phyloP scores from a whole-genome alignment of 2,113 vertebrate species.

The Syngnathus typhle region DNA sequence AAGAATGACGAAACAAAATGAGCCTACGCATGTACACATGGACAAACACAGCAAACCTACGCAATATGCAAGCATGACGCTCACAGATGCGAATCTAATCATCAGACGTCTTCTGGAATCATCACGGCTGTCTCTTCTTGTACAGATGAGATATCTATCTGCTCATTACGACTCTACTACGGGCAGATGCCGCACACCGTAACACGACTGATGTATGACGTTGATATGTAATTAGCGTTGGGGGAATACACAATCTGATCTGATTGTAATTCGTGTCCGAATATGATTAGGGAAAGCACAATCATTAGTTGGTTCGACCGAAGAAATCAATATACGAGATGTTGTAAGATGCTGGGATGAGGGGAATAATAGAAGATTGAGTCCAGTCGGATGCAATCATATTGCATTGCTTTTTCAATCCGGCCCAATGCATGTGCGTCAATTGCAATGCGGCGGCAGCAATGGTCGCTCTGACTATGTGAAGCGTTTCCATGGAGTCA shows the following conservation, averaged over 20 bases:
- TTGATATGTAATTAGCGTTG: constrained; percentile 30
- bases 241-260: constrained; percentile 8
- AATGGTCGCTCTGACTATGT: constrained; percentile 14
- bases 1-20: constrained; percentile 7
- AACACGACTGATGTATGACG: constrained; percentile 36
- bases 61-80: constrained; percentile 11
- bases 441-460: constrained; percentile 35
- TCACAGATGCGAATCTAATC: constrained; percentile 52
- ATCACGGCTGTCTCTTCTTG: constrained; percentile 30
- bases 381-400: constrained; percentile 31
- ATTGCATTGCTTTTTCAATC: constrained; percentile 31
- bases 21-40: constrained; percentile 11
- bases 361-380: constrained; percentile 16
- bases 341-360: constrained; percentile 1
- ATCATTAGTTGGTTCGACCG: not conserved
- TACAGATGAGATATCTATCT: constrained; percentile 31
- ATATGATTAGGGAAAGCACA: constrained; percentile 20
- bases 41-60: constrained; percentile 18
- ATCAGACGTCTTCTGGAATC: constrained; percentile 36
- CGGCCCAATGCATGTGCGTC: constrained; percentile 27
- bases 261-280: constrained; percentile 21
- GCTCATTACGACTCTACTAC: constrained; percentile 29
- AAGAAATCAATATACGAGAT: not conserved
- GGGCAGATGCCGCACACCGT: constrained; percentile 19
- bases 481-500: constrained; percentile 53